A percentile compares a stretch with the other conserved stretches of the same genome.
Conservation (phyloP, 1,140 invertebrate species). For the Ooceraea biroi region DNA sequence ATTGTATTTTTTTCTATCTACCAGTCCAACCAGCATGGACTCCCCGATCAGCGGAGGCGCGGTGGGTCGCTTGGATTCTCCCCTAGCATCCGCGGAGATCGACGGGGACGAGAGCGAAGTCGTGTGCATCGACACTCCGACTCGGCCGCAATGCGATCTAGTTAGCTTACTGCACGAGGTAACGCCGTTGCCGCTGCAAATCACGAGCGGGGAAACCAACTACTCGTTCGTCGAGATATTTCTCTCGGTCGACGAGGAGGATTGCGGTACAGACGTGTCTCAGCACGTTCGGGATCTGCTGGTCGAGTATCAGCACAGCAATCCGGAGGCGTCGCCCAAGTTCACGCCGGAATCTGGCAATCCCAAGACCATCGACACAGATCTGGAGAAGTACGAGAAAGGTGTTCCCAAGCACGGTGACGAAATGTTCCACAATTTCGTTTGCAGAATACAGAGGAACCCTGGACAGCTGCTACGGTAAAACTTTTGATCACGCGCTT, state of each 20-base stretch:
- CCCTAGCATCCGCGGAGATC: constrained; percentile 90
- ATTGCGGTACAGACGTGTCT: constrained; percentile 78
- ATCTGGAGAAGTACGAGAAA: constrained; percentile 92
- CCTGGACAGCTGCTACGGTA: constrained; percentile 94
- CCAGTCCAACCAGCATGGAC: constrained; percentile 83
- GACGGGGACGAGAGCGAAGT: constrained; percentile 90
- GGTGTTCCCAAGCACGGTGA: constrained; percentile 92
- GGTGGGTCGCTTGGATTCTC: constrained; percentile 87
- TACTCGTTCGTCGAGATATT: constrained; percentile 87
- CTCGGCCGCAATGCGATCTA: constrained; percentile 88
- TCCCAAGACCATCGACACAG: constrained; percentile 74
- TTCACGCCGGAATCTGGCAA: constrained; percentile 75
- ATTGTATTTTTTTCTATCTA: not conserved
- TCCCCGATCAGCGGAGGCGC: constrained; percentile 85
- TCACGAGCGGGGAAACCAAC: constrained; percentile 74
- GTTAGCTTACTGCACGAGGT: constrained; percentile 88
- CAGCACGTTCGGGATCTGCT: constrained; percentile 89
- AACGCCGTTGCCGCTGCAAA: constrained; percentile 85
- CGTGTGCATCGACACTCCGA: constrained; percentile 90
- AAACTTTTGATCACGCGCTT: constrained; percentile 6
- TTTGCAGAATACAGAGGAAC: constrained; percentile 90
- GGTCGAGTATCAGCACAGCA: constrained; percentile 88
- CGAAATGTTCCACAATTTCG: constrained; percentile 92
- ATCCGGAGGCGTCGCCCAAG: constrained; percentile 83
- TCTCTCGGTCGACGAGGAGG: constrained; percentile 88